phyloP scores from a whole-genome alignment of 2,797 vertebrate species.

The Natrix natrix region DNA sequence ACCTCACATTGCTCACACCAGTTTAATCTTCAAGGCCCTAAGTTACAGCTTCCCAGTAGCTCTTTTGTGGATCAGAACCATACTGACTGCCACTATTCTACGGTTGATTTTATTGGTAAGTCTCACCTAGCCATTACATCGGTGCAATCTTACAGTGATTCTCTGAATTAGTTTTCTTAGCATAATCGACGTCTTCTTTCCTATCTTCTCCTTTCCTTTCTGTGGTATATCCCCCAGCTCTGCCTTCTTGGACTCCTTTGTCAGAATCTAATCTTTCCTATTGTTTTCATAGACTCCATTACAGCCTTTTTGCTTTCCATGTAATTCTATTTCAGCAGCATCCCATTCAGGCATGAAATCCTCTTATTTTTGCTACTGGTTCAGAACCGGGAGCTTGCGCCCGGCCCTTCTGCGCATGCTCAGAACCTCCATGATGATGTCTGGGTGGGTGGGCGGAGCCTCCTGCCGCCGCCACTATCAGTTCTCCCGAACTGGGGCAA shows the following conservation, averaged over 20 bases:
- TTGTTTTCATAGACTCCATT: neutral
- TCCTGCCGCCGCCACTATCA: too few relatives aligned
- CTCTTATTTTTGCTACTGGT: too few relatives aligned
- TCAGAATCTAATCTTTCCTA: neutral
- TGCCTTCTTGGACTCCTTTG: neutral
- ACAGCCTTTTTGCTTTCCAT: neutral
- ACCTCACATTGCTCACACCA: neutral
- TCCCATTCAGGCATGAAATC: neutral
- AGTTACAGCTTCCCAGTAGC: neutral
- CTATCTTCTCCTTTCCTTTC: neutral
- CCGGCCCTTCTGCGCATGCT: too few relatives aligned
- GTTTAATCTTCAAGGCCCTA: neutral
- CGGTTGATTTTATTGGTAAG: neutral
- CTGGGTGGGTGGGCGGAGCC: too few relatives aligned
- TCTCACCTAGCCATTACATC: neutral
- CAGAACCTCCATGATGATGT: too few relatives aligned
- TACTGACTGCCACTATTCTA: neutral
- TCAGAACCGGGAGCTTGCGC: too few relatives aligned
- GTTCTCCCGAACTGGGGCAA: too few relatives aligned
- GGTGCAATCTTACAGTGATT: neutral
- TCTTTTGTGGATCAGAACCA: neutral
- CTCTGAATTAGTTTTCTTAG: neutral
- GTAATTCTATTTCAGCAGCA: neutral
- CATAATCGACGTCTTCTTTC: neutral
- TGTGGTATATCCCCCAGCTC: neutral